A percentile compares a stretch with the other conserved stretches of the same genome.
Conservation (phyloP, 2,797 vertebrate genomes). For the Diceros bicornis region DNA sequence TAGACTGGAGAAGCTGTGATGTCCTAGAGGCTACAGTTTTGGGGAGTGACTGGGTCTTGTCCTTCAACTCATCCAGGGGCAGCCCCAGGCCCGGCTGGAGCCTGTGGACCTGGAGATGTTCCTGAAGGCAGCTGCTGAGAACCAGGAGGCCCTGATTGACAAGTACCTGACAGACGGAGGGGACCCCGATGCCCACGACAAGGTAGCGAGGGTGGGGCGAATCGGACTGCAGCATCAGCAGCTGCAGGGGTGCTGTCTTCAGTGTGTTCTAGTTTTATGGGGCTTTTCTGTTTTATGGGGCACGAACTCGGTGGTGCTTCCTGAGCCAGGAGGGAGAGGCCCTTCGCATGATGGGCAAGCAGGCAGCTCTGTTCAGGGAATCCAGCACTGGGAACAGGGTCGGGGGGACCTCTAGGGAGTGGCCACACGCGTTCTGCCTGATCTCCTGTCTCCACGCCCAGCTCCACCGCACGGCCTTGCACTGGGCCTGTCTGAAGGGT, state of each 20-base stretch:
- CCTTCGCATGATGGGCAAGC: fast-evolving
- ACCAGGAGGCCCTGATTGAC: constrained; percentile 91
- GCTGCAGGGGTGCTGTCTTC: fast-evolving
- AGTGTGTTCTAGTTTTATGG: neutral
- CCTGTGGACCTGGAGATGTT: constrained; percentile 89
- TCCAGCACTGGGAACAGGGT: neutral
- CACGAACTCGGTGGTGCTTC: fast-evolving
- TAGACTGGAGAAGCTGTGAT: fast-evolving
- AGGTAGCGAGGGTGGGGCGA: constrained; percentile 82
- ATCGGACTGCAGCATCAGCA: neutral
- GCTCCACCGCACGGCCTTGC: constrained; percentile 93
- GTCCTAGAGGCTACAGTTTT: neutral
- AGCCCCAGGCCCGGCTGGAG: constrained; percentile 85
- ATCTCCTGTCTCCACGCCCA: constrained; percentile 62
- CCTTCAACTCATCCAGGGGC: neutral
- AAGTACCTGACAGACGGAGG: constrained; percentile 92
- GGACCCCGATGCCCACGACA: constrained; percentile 90
- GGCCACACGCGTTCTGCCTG: neutral
- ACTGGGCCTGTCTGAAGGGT: constrained; percentile 93
- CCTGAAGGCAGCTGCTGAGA: constrained; percentile 91
- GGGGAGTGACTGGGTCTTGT: neutral
- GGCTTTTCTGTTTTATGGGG: neutral
- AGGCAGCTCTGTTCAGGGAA: neutral
- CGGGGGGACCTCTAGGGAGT: fast-evolving
- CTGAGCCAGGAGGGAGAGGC: neutral